Evolutionary conservation across 1,140 invertebrate genomes (phyloP), one percentile per base, ranked within the genome.

Genomic region (Subanguina moxae): DNA sequence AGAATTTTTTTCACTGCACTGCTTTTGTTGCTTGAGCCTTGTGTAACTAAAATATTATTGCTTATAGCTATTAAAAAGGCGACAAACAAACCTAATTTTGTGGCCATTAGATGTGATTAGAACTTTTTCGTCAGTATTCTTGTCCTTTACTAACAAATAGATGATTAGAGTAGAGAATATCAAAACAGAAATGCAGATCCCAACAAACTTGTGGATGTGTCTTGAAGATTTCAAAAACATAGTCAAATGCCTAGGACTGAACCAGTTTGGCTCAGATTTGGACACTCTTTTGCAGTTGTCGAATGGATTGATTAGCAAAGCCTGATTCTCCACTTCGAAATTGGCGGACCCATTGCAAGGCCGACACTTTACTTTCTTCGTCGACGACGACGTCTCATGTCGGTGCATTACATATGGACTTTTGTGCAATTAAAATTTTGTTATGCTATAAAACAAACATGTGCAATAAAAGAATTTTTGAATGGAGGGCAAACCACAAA

Each of bases 341-440:
- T 38, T 38, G 32, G 11, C 32, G 3, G 32, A 38, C 32, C 3
- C 32, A 3, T 3, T 3, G 52, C 3, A 5, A 57, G 3, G 52
- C 21, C 27, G 52, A 57, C 3, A 23, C 21, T 25, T 57, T 3
- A 57, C 48, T 21, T 19, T 52, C 48, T 52, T 52, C 48, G n/a
- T 52, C 48, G 48, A 21, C 48, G 48, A 21, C 48, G 48, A 25
- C 48, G 48, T 52, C 48, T 61, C 58, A 61, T 38, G 58, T 19
- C 28, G 28, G 17, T 61, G 28, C 58, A 32, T 61, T 61, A 45
- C 58, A 32, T 27, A 61, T 61, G n/a, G 1, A 17, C 27, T 57
- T 57, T 28, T 57, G 21, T 5, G 11, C 52, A 30, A 57, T 28
- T 11, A 30, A n/a, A 38, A 38, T 28, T 5, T 57, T 23, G 11